Percentiles rank a stretch among this genome's conserved stretches.
phyloP scores from a whole-genome alignment of 2,113 vertebrate genomes.

The Glareola pratincola region DNA sequence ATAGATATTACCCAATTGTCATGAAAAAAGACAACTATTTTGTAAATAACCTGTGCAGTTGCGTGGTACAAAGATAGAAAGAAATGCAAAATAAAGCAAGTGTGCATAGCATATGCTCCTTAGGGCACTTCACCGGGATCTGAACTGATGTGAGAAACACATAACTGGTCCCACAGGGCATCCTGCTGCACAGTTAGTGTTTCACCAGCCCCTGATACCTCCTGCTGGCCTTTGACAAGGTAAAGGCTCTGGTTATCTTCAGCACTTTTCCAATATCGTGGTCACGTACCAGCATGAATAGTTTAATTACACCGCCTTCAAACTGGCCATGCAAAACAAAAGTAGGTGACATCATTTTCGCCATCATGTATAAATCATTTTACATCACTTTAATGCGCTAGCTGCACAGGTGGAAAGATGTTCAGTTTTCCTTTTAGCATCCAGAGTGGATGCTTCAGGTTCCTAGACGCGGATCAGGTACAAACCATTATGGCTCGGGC shows the following conservation, averaged over 20 bases:
- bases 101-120: not conserved
- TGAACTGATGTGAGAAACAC: not conserved
- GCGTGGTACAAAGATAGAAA: not conserved
- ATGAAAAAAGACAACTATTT: not conserved
- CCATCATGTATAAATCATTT: not conserved
- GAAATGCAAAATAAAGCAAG: not conserved
- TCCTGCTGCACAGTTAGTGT: not conserved
- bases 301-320: constrained; percentile 42
- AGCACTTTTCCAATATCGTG: not conserved
- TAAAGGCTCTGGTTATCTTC: not conserved
- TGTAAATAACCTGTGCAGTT: not conserved
- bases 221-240: not conserved
- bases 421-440: not conserved
- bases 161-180: too few relatives aligned
- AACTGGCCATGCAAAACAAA: not conserved
- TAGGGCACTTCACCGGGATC: not conserved
- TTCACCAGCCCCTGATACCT: not conserved
- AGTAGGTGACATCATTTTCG: not conserved
- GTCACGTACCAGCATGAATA: not conserved
- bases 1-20: not conserved
- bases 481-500: not conserved
- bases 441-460: not conserved
- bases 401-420: not conserved
- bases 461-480: not conserved
- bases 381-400: not conserved